A percentile compares a stretch with the other conserved stretches of the same genome.
These are phyloP conservation scores for Schizopygopsis malacanthus DNA, from an alignment of 2,797 vertebrate genomes.

Conservation along the genomic window DNA sequence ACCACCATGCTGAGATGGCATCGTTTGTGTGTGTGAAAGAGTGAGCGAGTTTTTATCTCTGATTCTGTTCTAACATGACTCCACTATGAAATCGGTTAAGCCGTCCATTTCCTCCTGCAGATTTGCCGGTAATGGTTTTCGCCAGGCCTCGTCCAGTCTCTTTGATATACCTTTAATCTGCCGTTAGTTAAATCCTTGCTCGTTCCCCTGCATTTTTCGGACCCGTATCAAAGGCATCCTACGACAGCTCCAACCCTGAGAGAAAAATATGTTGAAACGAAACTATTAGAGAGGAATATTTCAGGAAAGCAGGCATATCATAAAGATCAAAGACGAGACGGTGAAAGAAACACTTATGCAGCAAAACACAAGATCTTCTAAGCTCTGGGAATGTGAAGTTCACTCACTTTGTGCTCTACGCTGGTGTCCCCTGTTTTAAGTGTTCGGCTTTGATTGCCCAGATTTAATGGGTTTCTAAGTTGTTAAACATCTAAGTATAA, in stretches of 20 bases:
- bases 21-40: constrained; percentile 26
- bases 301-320: constrained; percentile 31
- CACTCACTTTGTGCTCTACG: neutral
- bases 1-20: constrained; percentile 41
- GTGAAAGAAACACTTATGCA: neutral
- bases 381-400: constrained; percentile 12
- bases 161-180: constrained; percentile 56
- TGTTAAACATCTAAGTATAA: neutral
- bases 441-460: neutral
- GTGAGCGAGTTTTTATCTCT: constrained; percentile 1
- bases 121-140: constrained; percentile 43
- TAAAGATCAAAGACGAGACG: constrained; percentile 37
- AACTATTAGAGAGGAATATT: constrained; percentile 42
- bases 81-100: constrained; percentile 37
- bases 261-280: constrained; percentile 36
- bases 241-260: constrained; percentile 11
- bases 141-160: constrained; percentile 23
- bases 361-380: constrained; percentile 10
- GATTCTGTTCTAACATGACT: constrained; percentile 38
- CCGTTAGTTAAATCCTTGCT: constrained; percentile 50
- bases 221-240: constrained; percentile 45
- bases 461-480: neutral
- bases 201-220: constrained; percentile 18
- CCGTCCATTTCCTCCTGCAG: constrained; percentile 27
- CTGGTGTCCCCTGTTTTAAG: neutral